Base-by-base conservation (phyloP, 1,140 invertebrate genomes). In the Lasaia peninsularis region DNA sequence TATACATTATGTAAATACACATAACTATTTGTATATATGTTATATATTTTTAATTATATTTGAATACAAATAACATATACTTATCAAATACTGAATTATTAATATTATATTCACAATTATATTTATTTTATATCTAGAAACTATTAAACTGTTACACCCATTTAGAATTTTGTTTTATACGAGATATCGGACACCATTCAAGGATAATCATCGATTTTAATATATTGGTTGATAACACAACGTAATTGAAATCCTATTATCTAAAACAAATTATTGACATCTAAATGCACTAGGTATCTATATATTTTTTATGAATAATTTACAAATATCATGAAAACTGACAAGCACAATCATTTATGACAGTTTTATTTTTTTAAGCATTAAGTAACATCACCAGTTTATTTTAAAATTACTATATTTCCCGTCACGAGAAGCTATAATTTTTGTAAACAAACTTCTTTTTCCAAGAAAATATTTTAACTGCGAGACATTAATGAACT, bases 31-130 rank as follows among this genome's bases (percentile, higher is more conserved):
- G 69, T 80, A 77, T 75, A 76, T 75, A 71, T 66, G 58, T 70
- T 69, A 65, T 71, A 75, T 75, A 71, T 73, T 58, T 65, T 59
- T 62, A 56, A 48, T 52, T 49, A 56, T 66, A 71, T 71, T 53
- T 57, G 60, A 59, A 81, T 83, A 86, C 71, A 86, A 81, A 83
- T 81, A 67, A 71, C 59, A 67, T 79, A 69, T 62, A 76, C 59
- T 78, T 77, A 73, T 56, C 53, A 40, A 71, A 71, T 72, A 74
- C 64, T 24, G 66, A 78, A 68, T 75, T 67, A 73, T 65, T 67
- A 73, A 62, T 69, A 65, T 54, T 44, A 44, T 82, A 80, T 82
- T 62, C 82, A 85, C 62, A 63, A 33, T 34, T 48, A 24, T 59
- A 12, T 28, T 24, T 20, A 51, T 61, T 55, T 65, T 55, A 60